Base-by-base conservation (phyloP, 1,140 invertebrate species). In the Saccostrea echinata region DNA sequence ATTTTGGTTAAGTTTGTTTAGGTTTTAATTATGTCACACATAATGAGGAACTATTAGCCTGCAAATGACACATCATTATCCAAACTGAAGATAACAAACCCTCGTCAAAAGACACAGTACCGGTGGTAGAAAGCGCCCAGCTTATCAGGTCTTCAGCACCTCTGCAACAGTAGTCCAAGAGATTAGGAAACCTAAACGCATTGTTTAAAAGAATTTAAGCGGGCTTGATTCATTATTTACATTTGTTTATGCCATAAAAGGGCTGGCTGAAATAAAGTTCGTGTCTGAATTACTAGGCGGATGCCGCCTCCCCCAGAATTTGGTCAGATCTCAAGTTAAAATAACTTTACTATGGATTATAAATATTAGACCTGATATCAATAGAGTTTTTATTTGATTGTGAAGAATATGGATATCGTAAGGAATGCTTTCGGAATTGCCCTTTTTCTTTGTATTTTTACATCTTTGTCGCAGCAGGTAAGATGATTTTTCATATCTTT, bases 161-260 rank as follows among this genome's bases (percentile, higher is more conserved):
- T 76, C 27, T 30, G 68, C 24, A 76, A 76, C 68, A 76, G 68
- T 30, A 76, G 68, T 76, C 68, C 27, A 3, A 33, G 68, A 76
- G 24, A 76, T 76, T 76, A 30, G 68, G 68, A 76, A 16, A 30
- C 8, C 68, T 76, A 30, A 76, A 76, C 27, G 33, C 68, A 76
- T 76, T 76, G 68, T 76, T 76, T 76, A 76, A 76, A 76, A 76
- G 68, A 76, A 76, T 76, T 76, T 76, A 76, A 76, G 68, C 68
- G 68, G 68, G 30, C 27, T 76, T 76, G 68, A 27, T 76, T 33
- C 68, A 76, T 76, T 76, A 76, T 76, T 76, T 76, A 76, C 68
- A 76, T 76, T 76, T 76, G 68, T 76, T 76, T 76, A 76, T 76
- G 68, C 68, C 30, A 27, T 76, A 76, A 16, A 76, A 76, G 68